Evolutionary conservation across 2,888 invertebrate genomes (phyloP).

Genomic region (Pemphredon lugubris): DNA sequence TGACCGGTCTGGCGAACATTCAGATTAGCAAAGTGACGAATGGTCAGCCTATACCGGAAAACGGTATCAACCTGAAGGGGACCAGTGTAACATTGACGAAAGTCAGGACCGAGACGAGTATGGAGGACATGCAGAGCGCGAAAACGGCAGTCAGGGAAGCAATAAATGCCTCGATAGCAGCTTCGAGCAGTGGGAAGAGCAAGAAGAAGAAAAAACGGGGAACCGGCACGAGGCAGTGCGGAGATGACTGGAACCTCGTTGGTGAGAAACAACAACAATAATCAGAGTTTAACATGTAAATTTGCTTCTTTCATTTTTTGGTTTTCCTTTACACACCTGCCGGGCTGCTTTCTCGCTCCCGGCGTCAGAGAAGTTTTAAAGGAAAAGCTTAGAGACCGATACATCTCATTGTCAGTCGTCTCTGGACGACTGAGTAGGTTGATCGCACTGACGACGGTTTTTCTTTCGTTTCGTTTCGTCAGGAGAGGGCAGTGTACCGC

Average conservation of each 20-base stretch:
- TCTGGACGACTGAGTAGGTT: slow-evolving; percentile 27
- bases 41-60: slow-evolving; percentile 78
- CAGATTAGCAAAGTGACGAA: slow-evolving; percentile 79
- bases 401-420: neutral
- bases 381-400: no score
- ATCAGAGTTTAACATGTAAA: slow-evolving; percentile 71
- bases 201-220: slow-evolving; percentile 80
- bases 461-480: slow-evolving; percentile 60
- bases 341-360: slow-evolving; percentile 44
- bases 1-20: slow-evolving; percentile 77
- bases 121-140: slow-evolving; percentile 55
- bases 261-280: slow-evolving; percentile 79
- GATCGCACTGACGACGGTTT: slow-evolving; percentile 56
- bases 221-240: slow-evolving; percentile 75
- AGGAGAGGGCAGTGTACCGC: slow-evolving; percentile 55
- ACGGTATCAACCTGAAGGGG: slow-evolving; percentile 78
- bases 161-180: slow-evolving; percentile 66
- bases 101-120: slow-evolving; percentile 65
- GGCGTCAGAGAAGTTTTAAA: slow-evolving; percentile 8
- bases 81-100: slow-evolving; percentile 79
- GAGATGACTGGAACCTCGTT: slow-evolving; percentile 81
- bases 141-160: slow-evolving; percentile 67
- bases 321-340: slow-evolving; percentile 47
- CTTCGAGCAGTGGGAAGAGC: slow-evolving; percentile 65
- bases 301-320: slow-evolving; percentile 67